These are phyloP conservation scores for Sphenopsis melanotis DNA, from an alignment of 2,797 vertebrate genomes.

Conservation along the genomic window DNA sequence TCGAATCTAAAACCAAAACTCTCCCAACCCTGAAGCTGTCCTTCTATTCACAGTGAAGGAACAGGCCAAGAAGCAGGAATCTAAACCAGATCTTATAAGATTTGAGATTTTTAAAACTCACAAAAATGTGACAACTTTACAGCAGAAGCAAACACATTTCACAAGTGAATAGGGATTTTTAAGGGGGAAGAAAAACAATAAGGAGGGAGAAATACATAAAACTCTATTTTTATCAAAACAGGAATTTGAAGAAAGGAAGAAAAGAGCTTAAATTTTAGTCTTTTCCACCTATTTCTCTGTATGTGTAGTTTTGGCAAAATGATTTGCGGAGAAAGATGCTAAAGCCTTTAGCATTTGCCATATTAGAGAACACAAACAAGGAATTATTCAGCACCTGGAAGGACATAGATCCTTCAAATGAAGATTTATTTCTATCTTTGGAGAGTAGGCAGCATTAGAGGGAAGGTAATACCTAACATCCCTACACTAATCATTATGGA, in stretches of 20 bases:
- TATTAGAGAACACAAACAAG: neutral
- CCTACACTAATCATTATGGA: neutral
- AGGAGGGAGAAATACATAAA: neutral
- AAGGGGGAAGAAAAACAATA: neutral
- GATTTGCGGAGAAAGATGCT: neutral
- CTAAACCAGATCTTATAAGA: neutral
- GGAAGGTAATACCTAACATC: neutral
- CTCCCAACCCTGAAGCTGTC: neutral
- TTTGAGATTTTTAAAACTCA: neutral
- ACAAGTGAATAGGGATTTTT: neutral
- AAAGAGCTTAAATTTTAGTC: neutral
- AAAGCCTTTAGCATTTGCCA: neutral
- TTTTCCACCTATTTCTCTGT: neutral
- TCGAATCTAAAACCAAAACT: neutral
- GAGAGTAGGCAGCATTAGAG: neutral
- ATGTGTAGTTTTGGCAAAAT: neutral
- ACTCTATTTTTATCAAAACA: neutral
- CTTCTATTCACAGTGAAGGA: neutral
- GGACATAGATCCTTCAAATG: neutral
- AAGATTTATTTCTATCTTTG: conserved; percentile 7
- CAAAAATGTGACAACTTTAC: neutral
- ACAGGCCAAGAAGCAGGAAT: neutral
- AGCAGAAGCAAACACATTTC: neutral
- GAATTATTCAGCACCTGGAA: neutral
- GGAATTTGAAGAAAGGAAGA: neutral